These are phyloP conservation scores for Argopecten irradians DNA, from an alignment of 1,140 invertebrate genomes.

Conservation along the genomic window DNA sequence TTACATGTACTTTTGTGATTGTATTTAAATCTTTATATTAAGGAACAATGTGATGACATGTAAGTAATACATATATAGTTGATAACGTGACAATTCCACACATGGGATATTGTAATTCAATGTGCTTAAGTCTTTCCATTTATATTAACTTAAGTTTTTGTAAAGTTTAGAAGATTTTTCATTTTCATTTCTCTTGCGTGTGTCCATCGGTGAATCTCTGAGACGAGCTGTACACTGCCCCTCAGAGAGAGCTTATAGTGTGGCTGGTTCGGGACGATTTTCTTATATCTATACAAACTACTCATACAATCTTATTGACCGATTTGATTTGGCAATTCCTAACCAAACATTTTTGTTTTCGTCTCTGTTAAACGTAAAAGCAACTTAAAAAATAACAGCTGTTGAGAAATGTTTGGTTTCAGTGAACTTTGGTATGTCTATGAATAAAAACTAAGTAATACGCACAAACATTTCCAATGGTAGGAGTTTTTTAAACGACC, in stretches of 20 bases:
- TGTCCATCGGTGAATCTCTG: background rate
- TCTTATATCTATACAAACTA: background rate
- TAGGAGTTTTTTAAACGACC: no score
- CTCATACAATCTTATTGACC: no score
- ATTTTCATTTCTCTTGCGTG: background rate
- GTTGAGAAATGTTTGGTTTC: no score
- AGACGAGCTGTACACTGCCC: background rate
- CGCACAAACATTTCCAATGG: no score
- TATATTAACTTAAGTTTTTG: background rate
- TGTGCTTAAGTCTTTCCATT: slow-evolving; percentile 9
- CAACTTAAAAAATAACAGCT: no score
- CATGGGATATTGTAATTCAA: background rate
- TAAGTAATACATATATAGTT: background rate
- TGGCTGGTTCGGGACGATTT: background rate
- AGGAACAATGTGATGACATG: background rate
- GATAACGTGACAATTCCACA: background rate
- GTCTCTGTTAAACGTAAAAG: no score
- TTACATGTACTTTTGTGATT: slow-evolving; percentile 3
- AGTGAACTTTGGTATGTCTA: no score
- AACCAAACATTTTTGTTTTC: no score
- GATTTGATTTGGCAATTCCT: no score
- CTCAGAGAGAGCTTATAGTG: background rate
- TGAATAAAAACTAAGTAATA: no score
- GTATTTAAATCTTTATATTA: slow-evolving; percentile 5
- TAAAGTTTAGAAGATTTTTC: background rate